Percentiles rank a stretch among this genome's conserved stretches.
Conservation (phyloP, 2,113 vertebrate species). For the Percopsis transmontana region DNA sequence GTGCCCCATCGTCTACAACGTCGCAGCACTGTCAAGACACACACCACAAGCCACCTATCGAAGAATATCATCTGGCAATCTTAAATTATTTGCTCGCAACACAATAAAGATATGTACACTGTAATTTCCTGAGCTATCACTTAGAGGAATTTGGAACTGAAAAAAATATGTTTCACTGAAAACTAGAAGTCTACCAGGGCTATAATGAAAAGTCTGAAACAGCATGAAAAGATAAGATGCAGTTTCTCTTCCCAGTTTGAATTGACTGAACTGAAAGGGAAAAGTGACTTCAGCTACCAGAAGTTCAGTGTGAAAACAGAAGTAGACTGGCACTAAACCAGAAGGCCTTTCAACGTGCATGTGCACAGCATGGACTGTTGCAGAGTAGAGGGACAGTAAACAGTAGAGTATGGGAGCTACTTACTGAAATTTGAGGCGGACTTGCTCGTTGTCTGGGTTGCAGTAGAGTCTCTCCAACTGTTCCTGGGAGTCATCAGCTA, state of each 20-base stretch:
- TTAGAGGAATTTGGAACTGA: neutral
- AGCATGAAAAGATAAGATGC: neutral
- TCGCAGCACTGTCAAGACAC: too few species aligned
- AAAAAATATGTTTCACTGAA: too few species aligned
- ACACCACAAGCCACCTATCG: constrained; percentile 54
- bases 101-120: constrained; percentile 6
- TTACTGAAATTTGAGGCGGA: constrained; percentile 92
- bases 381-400: constrained; percentile 17
- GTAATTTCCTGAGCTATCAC: constrained; percentile 6
- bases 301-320: constrained; percentile 24
- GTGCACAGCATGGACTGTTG: neutral
- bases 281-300: constrained; percentile 6
- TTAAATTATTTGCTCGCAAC: constrained; percentile 44
- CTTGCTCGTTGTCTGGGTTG: constrained; percentile 96
- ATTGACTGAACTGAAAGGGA: constrained; percentile 41
- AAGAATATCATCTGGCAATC: constrained; percentile 30
- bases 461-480: constrained; percentile 98
- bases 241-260: constrained; percentile 43
- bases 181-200: neutral
- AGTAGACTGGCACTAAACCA: constrained; percentile 11
- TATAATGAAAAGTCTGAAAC: constrained; percentile 1
- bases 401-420: constrained; percentile 61
- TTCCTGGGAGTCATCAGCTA: constrained; percentile 95
- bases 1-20: too few species aligned
- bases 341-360: neutral